Evolutionary conservation across 2,113 vertebrate genomes (phyloP), one percentile per base, ranked within the genome.

Genomic region (Hemichromis elongatus): DNA sequence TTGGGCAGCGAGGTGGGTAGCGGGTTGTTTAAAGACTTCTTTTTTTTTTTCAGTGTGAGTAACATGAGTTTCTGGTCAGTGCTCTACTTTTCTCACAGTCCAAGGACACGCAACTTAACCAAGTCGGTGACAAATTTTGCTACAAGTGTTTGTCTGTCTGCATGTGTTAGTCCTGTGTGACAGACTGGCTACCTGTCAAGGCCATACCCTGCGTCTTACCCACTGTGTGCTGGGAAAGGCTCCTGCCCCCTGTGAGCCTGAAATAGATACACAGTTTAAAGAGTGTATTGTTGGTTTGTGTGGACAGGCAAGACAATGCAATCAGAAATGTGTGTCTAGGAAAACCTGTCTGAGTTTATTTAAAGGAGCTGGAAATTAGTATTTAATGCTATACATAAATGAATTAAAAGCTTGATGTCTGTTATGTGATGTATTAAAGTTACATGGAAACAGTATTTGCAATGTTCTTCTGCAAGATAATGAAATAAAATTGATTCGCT

Each of bases 181-280:
- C 83, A 86, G 83, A 56, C 77, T 68, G 87, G 77, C 8, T 21
- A 68, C 80, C 45, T 89, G 89, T 86, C 82, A 79, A 50, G 55
- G 80, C 55, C 77, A 85, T 24, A 19, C 40, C 59, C 79, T 19
- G 24, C 52, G 54, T 85, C 35, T 88, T 63, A 66, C 80, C 80
- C 54, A 50, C 5, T 54, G 77, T 53, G 78, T 33, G 33, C 26
- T 80, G 73, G 70, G 79, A 84, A 81, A 82, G 16, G n/a, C 68
- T 83, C 55, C 77, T 77, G 53, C 26, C 19, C 24, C 52, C 70
- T 26, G 56, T 35, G 30, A 84, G 79, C 79, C n/a, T 66, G 19
- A 73, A 16, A 9, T 24, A 77, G 37, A 84, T 45, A 68, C 83
- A 85, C 24, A 50, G 26, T 80, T 70, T 52, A 75, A 79, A 68